Base-by-base conservation (phyloP, 2,113 vertebrate genomes). In the Paralichthys olivaceus region DNA sequence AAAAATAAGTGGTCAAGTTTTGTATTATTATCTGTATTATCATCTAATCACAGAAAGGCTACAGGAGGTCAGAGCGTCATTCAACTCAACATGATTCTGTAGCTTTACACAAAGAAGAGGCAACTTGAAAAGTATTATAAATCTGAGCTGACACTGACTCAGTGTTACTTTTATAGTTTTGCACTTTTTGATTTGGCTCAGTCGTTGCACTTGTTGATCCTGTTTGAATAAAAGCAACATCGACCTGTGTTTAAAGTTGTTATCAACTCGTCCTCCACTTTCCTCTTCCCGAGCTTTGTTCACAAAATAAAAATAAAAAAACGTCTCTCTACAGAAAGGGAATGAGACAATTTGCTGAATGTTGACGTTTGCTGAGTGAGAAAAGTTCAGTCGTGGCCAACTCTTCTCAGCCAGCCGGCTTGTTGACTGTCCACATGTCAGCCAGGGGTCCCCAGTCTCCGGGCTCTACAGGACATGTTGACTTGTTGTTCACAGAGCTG, bases 391-490 rank as follows among this genome's bases (percentile, higher is more conserved):
- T 32, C 2, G 61, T 11, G 58, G 75, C 77, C 81, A 76, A 23
- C 75, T 69, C 80, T 63, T 69, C 68, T 72, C 60, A 15, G 81
- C 75, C 81, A 79, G 57, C 74, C 20, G 60, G 78, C 84, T 76
- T 20, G 75, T 90, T 83, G 89, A 88, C 68, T 43, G 82, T 84
- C 72, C 66, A 11, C 62, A 32, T 61, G 71, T 79, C 79, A 84
- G 72, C 80, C 61, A 37, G 53, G 53, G 84, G 84, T 77, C 77
- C 63, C 65, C 1, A 2, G 58, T 28, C 77, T 74, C 79, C 47
- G 17, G 0, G 75, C 75, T 75, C 76, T 58, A 1, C 20, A 26
- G 72, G 70, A 75, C 69, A 25, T 69, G 75, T 58, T 67, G 83
- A 86, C 69, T 59, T 49, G 72, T 73, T 75, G 72, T 72, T 75